Conservation (phyloP, 1,140 invertebrate genomes). For the Sycophila sp. region DNA sequence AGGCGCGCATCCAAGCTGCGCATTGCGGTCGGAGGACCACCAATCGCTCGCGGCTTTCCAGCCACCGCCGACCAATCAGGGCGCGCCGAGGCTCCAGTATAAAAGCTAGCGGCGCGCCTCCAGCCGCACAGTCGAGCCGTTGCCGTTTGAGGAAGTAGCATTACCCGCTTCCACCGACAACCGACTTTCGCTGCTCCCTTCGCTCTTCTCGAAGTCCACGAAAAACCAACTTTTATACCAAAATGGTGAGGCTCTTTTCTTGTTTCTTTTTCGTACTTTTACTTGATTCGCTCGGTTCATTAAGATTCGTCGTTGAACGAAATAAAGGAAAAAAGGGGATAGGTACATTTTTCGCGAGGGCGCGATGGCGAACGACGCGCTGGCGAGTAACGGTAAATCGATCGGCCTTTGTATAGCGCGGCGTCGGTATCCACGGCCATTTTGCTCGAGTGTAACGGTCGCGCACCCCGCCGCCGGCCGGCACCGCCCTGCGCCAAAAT, state of each 20-base stretch:
- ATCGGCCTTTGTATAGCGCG: not conserved
- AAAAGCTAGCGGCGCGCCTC: not conserved
- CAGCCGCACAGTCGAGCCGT: slow-evolving; percentile 28
- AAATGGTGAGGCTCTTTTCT: slow-evolving; percentile 25
- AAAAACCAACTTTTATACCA: slow-evolving; percentile 20
- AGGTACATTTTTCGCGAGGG: not conserved
- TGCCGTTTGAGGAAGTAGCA: slow-evolving; percentile 38
- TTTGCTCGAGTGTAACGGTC: not conserved
- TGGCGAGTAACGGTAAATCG: not conserved
- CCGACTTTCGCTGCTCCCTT: slow-evolving; percentile 40
- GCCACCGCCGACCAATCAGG: not conserved
- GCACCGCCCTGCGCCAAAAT: not conserved
- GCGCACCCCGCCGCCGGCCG: not conserved
- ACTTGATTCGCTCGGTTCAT: not conserved
- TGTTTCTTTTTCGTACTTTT: not conserved
- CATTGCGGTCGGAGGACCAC: slow-evolving; percentile 27
- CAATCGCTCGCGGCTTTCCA: not conserved
- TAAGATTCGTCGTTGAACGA: too few species aligned
- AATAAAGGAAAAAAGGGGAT: not conserved
- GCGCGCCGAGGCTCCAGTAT: not conserved
- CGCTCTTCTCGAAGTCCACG: not conserved
- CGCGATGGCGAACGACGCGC: too few species aligned
- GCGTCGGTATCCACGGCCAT: slow-evolving; percentile 1
- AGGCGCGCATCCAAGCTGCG: slow-evolving; percentile 1
- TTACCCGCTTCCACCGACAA: slow-evolving; percentile 40